Evolutionary conservation across 2,888 invertebrate species (phyloP).

Genomic region (Thalpophila matura): DNA sequence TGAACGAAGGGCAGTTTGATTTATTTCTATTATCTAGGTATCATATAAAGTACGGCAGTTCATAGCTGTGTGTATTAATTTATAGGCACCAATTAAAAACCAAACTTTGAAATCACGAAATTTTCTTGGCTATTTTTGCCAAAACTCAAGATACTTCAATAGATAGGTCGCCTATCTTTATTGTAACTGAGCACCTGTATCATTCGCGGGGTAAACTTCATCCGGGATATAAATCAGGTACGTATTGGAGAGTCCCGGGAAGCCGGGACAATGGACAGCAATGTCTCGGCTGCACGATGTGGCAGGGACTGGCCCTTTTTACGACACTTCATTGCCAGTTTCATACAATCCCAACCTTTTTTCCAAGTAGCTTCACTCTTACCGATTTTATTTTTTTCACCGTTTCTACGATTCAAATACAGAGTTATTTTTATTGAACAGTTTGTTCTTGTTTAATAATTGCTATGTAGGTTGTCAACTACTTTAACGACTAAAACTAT

Average conservation of each 20-base stretch:
- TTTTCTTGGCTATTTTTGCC: not conserved
- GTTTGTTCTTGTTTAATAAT: too few relatives aligned
- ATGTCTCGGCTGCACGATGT: constrained; percentile 45
- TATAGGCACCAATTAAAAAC: too few relatives aligned
- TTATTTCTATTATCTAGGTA: not conserved
- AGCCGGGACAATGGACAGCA: constrained; percentile 64
- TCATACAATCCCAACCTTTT: constrained; percentile 65
- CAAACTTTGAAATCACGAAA: too few relatives aligned
- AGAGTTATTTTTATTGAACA: constrained; percentile 2
- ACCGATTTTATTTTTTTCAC: constrained; percentile 30
- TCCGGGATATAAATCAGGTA: constrained; percentile 39
- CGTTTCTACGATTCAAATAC: constrained; percentile 7
- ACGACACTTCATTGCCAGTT: constrained; percentile 70
- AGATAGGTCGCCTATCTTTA: not conserved
- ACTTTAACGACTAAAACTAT: too few relatives aligned
- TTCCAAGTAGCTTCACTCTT: constrained; percentile 75
- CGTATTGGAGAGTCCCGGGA: constrained; percentile 57
- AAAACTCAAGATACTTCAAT: constrained; percentile 17
- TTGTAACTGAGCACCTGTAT: constrained; percentile 33
- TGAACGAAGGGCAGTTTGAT: not conserved
- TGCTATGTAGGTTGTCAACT: too few relatives aligned
- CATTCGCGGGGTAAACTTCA: constrained; percentile 6
- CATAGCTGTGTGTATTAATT: not conserved
- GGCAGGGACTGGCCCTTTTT: constrained; percentile 68
- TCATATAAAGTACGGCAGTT: not conserved